Evolutionary conservation across 1,140 invertebrate species (phyloP).

Genomic region (Brachionus angularis): DNA sequence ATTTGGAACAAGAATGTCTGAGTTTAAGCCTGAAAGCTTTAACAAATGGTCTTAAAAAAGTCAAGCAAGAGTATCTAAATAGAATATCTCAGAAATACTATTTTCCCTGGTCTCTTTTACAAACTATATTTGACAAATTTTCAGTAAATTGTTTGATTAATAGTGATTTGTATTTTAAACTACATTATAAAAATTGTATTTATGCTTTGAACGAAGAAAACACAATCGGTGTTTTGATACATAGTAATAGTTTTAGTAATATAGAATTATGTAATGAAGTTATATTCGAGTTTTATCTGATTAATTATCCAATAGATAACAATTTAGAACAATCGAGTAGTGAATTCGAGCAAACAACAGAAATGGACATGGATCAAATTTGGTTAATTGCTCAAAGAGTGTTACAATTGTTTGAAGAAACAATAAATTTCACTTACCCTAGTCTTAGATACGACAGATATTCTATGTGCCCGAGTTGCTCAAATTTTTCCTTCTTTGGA

Average conservation of each 20-base stretch:
- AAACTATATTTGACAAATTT: conserved; percentile 36
- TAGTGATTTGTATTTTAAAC: conserved; percentile 11
- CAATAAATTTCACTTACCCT: neutral
- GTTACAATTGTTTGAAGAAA: conserved; percentile 37
- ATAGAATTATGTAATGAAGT: conserved; percentile 11
- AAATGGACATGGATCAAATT: conserved; percentile 38
- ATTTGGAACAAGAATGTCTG: conserved; percentile 4
- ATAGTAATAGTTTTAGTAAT: neutral
- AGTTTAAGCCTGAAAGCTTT: neutral
- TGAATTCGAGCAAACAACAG: conserved; percentile 29
- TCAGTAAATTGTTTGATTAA: conserved; percentile 26
- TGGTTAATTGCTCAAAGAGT: conserved; percentile 33
- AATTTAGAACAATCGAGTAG: neutral
- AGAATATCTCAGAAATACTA: conserved; percentile 38
- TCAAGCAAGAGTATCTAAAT: neutral
- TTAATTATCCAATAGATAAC: conserved; percentile 4
- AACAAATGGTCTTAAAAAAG: neutral
- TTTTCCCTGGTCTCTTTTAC: conserved; percentile 28
- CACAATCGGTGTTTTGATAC: conserved; percentile 12
- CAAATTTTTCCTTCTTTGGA: conserved; percentile 11
- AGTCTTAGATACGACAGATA: conserved; percentile 34
- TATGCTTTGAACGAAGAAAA: conserved; percentile 33
- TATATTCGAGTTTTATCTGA: conserved; percentile 33
- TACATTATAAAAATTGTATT: conserved; percentile 29
- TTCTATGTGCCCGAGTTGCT: conserved; percentile 19